Conservation (phyloP, 1,140 invertebrate genomes). For the Camponotus floridanus region DNA sequence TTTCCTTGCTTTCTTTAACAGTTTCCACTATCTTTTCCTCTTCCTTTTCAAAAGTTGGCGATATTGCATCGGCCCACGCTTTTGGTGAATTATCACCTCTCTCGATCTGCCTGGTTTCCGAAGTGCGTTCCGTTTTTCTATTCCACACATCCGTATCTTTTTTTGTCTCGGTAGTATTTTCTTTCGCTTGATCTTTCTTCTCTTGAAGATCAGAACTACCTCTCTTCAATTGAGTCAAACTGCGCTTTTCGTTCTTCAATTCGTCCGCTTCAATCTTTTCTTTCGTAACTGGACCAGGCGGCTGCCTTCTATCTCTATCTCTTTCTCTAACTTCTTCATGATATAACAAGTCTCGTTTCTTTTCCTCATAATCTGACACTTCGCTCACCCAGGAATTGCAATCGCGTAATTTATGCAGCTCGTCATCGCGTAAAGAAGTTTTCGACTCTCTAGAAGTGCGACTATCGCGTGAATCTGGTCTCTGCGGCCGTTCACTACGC, state of each 20-base stretch:
- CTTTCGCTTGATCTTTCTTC: conserved; percentile 82
- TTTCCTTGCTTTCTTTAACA: conserved; percentile 78
- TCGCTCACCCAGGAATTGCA: conserved; percentile 86
- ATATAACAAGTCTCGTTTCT: conserved; percentile 79
- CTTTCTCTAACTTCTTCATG: conserved; percentile 80
- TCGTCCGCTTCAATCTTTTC: conserved; percentile 89
- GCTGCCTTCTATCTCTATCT: conserved; percentile 83
- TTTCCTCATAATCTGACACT: conserved; percentile 85
- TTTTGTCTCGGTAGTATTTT: conserved; percentile 78
- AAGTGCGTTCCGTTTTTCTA: conserved; percentile 78
- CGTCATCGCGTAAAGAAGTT: conserved; percentile 85
- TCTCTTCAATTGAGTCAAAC: conserved; percentile 87
- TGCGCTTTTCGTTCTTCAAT: conserved; percentile 86
- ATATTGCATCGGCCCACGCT: conserved; percentile 86
- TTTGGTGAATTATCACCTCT: conserved; percentile 79
- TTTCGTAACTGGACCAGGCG: conserved; percentile 88
- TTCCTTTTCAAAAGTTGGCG: conserved; percentile 85
- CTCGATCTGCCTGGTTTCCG: conserved; percentile 49
- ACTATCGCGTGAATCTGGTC: conserved; percentile 88
- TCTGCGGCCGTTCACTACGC: conserved; percentile 86
- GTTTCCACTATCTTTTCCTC: conserved; percentile 80
- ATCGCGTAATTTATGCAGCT: conserved; percentile 81
- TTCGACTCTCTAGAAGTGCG: conserved; percentile 87
- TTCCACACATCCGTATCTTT: conserved; percentile 81
- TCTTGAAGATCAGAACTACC: conserved; percentile 73